Evolutionary conservation across 2,113 vertebrate genomes (phyloP), one percentile per base, ranked within the genome.

Genomic region (Panthera tigris): DNA sequence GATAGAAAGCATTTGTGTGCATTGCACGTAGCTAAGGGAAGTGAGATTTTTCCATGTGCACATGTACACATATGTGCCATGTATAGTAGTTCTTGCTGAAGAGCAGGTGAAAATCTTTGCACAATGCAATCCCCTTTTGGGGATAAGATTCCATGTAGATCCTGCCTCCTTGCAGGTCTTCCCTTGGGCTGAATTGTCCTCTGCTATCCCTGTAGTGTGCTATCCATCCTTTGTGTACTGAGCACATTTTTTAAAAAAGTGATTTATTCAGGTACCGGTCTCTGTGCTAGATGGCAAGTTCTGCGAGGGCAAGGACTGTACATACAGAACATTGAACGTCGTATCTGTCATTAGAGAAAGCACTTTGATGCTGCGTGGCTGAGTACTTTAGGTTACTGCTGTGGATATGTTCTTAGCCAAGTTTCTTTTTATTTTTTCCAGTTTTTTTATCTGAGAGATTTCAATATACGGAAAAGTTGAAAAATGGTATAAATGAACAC

Each of bases 391-490:
- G n/a, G 29, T 31, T 69, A 66, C 55, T 41, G 71, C 27, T 87
- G 2, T 91, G 21, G 50, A 11, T 74, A n/a, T 41, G 39, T 86
- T 85, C 65, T 71, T 85, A 33, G 36, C 31, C 36, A 57, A 78
- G 27, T 52, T 45, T 63, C 55, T 57, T 57, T 57, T 57, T 57
- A 21, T 21, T 57, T 57, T 57, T 57, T 57, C 55, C 55, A 57
- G 55, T 57, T 57, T 57, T 93, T 76, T 96, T 39, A 89, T 39
- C 57, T 68, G 90, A 93, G 87, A 80, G 33, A 66, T 66, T 83
- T 88, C 39, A 71, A 48, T 63, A 73, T 69, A 68, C 4, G 36
- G 76, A 82, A 65, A 87, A 92, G 68, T 41, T 83, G 78, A 82
- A 92, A 91, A 74, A 9, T 45, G 61, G 21, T 76, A 41, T 83